These are phyloP conservation scores for Aethes cnicana DNA, from an alignment of 2,888 invertebrate genomes.

Conservation along the genomic window DNA sequence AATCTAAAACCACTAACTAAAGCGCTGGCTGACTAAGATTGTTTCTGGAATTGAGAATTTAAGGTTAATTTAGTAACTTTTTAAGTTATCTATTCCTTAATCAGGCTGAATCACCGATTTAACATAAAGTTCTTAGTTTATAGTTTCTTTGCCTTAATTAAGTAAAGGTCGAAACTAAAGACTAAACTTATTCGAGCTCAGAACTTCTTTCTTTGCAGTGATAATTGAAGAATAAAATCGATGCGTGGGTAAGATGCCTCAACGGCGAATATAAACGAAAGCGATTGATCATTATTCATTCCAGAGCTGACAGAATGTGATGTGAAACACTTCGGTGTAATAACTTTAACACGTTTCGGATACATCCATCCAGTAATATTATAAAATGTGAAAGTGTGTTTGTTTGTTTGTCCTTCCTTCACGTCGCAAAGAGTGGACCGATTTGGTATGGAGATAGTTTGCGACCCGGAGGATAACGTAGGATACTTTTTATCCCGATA, in stretches of 20 bases:
- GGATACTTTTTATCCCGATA: too few relatives aligned
- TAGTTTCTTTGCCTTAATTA: neutral
- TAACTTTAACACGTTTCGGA: constrained; percentile 63
- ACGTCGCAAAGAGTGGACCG: too few relatives aligned
- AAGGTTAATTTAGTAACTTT: constrained; percentile 9
- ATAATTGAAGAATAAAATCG: constrained; percentile 46
- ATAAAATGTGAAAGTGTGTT: too few relatives aligned
- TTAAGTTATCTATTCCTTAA: too few relatives aligned
- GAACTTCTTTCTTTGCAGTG: constrained; percentile 40
- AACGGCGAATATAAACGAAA: constrained; percentile 60
- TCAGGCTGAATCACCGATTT: constrained; percentile 1
- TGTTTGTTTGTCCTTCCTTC: too few relatives aligned
- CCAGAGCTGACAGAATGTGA: constrained; percentile 69
- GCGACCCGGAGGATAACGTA: too few relatives aligned
- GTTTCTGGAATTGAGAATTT: constrained; percentile 3
- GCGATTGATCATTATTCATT: constrained; percentile 72
- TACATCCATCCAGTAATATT: constrained; percentile 53
- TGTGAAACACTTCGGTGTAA: constrained; percentile 68
- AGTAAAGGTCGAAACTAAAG: constrained; percentile 20
- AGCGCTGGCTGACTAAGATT: constrained; percentile 21
- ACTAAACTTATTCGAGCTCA: constrained; percentile 39
- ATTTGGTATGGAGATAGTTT: too few relatives aligned
- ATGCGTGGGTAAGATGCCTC: constrained; percentile 54
- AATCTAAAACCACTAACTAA: constrained; percentile 22
- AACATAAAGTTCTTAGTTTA: constrained; percentile 5